Percentiles rank a stretch among this genome's conserved stretches.
Conservation (phyloP, 2,797 vertebrate species). For the Microhierax caerulescens region DNA sequence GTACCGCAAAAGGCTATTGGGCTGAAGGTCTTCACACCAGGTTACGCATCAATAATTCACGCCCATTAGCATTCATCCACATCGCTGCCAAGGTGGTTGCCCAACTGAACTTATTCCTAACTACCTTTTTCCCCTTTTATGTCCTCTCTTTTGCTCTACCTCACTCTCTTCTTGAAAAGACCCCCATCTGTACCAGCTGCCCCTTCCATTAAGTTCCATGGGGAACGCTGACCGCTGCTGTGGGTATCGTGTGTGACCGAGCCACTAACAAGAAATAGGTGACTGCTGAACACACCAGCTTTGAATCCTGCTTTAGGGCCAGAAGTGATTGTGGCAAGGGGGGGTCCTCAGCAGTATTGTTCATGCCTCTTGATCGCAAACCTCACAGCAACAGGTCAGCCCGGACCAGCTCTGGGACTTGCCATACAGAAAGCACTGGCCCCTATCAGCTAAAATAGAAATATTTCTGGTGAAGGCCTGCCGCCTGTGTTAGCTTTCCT, state of each 20-base stretch:
- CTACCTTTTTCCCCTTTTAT: not conserved
- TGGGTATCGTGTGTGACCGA: not conserved
- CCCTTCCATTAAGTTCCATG: not conserved
- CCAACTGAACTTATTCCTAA: not conserved
- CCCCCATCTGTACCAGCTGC: not conserved
- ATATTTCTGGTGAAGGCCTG: not conserved
- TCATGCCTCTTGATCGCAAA: not conserved
- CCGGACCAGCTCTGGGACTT: not conserved
- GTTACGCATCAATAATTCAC: not conserved
- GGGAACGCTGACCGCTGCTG: not conserved
- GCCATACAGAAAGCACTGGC: not conserved
- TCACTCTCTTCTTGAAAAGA: not conserved
- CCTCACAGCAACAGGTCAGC: not conserved
- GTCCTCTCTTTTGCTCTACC: not conserved
- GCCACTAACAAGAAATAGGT: not conserved
- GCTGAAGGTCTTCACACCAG: not conserved
- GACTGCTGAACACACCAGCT: not conserved
- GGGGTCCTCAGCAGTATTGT: not conserved
- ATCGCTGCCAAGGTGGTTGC: not conserved
- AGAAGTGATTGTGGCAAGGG: not conserved
- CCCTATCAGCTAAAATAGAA: not conserved
- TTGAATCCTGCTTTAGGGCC: not conserved
- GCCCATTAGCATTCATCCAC: not conserved
- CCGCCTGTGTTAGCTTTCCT: not conserved
- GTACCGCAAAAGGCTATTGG: not conserved